Base-by-base conservation (phyloP, 2,797 vertebrate species). In the Echiichthys vipera region DNA sequence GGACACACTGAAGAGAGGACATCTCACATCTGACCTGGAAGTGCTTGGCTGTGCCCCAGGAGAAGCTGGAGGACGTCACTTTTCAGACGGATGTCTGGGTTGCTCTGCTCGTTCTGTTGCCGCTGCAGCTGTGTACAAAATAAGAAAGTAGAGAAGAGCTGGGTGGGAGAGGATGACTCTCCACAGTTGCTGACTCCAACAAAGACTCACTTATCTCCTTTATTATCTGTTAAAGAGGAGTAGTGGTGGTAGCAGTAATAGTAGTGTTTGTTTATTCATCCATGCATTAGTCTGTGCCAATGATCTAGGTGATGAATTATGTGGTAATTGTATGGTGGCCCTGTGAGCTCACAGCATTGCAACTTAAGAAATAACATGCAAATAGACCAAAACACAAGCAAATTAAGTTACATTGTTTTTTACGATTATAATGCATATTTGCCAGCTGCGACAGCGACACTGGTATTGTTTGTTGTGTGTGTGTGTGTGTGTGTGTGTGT, bases 11-110 rank as follows among this genome's bases (percentile, higher is more conserved):
- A 42, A 56, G 36, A 83, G 63, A 64, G 57, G 65, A 73, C 67
- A 51, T 69, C 66, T 80, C 45, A 40, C 57, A 58, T 45, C 61
- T 84, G 78, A 90, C 81, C 82, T 87, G 70, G 46, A 84, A 78
- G 83, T 70, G 65, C 14, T 76, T 88, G 71, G 77, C 73, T 65
- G 56, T 78, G 37, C 36, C 79, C 66, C 67, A 80, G 63, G 54
- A 78, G 69, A 45, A 65, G 50, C 57, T 83, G 71, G 39, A 85
- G 74, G 71, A 83, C 25, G 8, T 32, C 11, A 1, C 24, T 61
- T 51, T 53, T 53, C 50, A 74, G 36, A 70, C 37, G 30, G 46
- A 66, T 81, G 72, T 69, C 65, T 80, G 55, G 43, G 51, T 73
- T 71, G 56, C 18, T 71, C 47, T 47, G 57, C 55, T 73, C 15